Evolutionary conservation across 2,888 invertebrate genomes (phyloP).

Genomic region (Xestia c-nigrum): DNA sequence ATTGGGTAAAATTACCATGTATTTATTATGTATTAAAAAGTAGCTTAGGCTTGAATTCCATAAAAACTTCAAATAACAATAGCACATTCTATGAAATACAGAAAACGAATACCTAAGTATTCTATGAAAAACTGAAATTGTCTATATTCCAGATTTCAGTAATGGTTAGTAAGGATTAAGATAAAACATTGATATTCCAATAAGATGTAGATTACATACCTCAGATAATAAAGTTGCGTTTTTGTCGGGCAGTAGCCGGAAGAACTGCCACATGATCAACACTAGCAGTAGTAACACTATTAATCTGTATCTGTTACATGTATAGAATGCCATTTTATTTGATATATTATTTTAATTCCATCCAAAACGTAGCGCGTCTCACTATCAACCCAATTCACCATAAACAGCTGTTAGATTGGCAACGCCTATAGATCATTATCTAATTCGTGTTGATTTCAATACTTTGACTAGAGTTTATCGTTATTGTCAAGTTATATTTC

Average conservation of each 20-base stretch:
- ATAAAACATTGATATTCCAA: constrained; percentile 28
- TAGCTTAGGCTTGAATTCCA: background rate
- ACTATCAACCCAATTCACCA: constrained; percentile 13
- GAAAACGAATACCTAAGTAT: constrained; percentile 28
- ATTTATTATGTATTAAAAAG: background rate
- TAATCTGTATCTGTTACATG: constrained; percentile 85
- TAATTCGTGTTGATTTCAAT: background rate
- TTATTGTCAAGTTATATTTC: constrained; percentile 3
- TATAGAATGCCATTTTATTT: constrained; percentile 83
- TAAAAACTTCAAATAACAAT: constrained; percentile 4
- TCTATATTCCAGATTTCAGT: constrained; percentile 27
- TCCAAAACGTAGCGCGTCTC: constrained; percentile 29
- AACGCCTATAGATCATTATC: constrained; percentile 23
- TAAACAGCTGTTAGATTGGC: constrained; percentile 23
- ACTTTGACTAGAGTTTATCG: constrained; percentile 9
- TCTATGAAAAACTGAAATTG: background rate
- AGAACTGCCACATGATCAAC: constrained; percentile 87
- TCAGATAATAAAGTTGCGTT: constrained; percentile 72
- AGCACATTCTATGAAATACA: constrained; percentile 1
- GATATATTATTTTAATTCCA: constrained; percentile 36
- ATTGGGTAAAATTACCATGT: constrained; percentile 11
- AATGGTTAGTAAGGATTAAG: constrained; percentile 7
- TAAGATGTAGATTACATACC: constrained; percentile 67
- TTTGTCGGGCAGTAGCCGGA: constrained; percentile 80
- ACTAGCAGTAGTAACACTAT: constrained; percentile 82